These are phyloP conservation scores for Darevskia mixta DNA, from an alignment of 2,797 vertebrate species.

Conservation along the genomic window DNA sequence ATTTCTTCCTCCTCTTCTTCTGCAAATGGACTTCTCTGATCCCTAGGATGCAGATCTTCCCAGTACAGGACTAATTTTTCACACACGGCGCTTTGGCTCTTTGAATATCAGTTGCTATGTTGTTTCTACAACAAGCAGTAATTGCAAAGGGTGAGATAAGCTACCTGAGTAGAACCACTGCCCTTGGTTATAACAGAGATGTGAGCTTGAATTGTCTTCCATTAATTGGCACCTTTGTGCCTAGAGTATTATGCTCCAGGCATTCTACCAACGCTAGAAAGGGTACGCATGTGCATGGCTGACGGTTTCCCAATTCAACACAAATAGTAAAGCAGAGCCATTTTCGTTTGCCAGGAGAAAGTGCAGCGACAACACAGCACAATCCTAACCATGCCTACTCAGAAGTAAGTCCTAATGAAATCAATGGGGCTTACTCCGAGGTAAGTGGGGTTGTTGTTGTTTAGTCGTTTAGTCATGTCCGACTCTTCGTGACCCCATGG, in stretches of 20 bases:
- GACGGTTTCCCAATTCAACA: neutral
- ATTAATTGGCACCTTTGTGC: conserved; percentile 20
- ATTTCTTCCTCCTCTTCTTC: neutral
- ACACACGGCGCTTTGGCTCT: neutral
- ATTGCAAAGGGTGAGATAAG: conserved; percentile 33
- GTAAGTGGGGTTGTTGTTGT: too few relatives aligned
- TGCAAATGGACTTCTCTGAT: neutral
- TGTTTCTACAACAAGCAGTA: conserved; percentile 48
- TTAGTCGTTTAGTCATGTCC: too few relatives aligned
- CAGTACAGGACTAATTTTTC: conserved; percentile 5
- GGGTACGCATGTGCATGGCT: neutral
- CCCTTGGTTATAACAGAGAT: neutral
- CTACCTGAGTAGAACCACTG: neutral
- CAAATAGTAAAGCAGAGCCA: neutral
- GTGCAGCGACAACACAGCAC: neutral
- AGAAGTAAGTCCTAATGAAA: too few relatives aligned
- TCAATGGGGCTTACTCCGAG: too few relatives aligned
- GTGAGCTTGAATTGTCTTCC: conserved; percentile 16
- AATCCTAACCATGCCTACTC: too few relatives aligned
- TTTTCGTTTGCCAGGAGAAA: conserved; percentile 22
- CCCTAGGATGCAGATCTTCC: neutral
- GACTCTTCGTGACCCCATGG: too few relatives aligned
- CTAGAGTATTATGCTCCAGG: neutral
- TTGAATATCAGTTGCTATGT: neutral
- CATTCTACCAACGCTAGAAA: neutral